Evolutionary conservation across 2,113 vertebrate genomes (phyloP), one percentile per base, ranked within the genome.

Genomic region (Cyrtonyx montezumae): DNA sequence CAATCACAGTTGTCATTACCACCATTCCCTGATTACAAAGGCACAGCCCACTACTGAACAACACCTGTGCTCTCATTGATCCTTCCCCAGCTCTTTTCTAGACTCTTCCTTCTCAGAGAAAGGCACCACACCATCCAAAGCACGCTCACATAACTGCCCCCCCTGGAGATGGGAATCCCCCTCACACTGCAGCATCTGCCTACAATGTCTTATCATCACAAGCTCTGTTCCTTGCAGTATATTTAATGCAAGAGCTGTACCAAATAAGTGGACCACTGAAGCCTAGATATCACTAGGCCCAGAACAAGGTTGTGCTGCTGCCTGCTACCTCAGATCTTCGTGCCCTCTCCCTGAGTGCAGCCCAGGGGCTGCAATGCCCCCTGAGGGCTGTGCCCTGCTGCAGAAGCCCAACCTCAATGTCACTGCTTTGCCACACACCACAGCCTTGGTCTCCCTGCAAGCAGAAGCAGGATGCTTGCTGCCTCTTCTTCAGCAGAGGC

Each of bases 131-230:
- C 42, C 32, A 17, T 4, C 66, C 16, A 32, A 63, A 78, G 40
- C 30, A 63, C 22, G 20, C 42, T 63, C n/a, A 6, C 32, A n/a
- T 0, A 3, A 37, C 16, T 69, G 61, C 59, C 66, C 66, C 4
- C 4, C 48, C 25, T 45, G 20, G 9, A 13, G 82, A n/a, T 4
- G 17, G 56, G 13, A 37, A 36, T 37, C 5, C 18, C 75, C 36
- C 30, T 36, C 45, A 9, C 20, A 10, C 21, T 8, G 23, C n/a
- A 26, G 49, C 37, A 8, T 7, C 58, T 51, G 51, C 40, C 36
- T 2, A 0, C 4, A 11, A 8, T 63, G 4, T 36, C 45, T 51
- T 32, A 17, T 18, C 23, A 28, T 2, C 0, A 3, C 36, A 46
- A 18, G 8, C 12, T 51, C 51, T 13, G 13, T 25, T 73, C 34